Conservation (phyloP, 2,888 invertebrate genomes). For the Clitarchus hookeri region DNA sequence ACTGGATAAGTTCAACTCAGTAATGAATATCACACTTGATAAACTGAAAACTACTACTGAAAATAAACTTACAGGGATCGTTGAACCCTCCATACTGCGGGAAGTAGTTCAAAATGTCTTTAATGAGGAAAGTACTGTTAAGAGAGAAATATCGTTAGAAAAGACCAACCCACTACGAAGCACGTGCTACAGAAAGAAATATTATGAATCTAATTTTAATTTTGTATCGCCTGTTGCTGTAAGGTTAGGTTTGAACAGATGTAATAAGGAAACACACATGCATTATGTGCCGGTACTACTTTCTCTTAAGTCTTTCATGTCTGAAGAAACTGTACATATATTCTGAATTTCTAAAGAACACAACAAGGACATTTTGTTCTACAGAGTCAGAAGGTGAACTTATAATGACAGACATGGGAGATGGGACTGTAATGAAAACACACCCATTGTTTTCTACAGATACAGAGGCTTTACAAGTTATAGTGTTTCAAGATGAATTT, state of each 20-base stretch:
- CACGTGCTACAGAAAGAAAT: not conserved
- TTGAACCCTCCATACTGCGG: not conserved
- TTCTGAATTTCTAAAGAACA: not conserved
- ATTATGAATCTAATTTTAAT: not conserved
- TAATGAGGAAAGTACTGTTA: not conserved
- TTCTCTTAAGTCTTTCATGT: not conserved
- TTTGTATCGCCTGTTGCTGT: not conserved
- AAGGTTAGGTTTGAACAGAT: not conserved
- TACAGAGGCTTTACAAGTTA: too few relatives aligned
- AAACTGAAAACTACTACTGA: not conserved
- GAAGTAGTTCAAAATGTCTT: not conserved
- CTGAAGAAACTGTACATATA: not conserved
- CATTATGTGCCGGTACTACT: not conserved
- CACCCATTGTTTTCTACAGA: too few relatives aligned
- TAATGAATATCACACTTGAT: too few relatives aligned
- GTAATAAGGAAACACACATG: not conserved
- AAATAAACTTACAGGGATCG: not conserved
- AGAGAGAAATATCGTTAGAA: not conserved
- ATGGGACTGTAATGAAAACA: too few relatives aligned
- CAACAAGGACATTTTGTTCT: not conserved
- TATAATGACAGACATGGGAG: too few relatives aligned
- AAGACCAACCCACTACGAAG: not conserved
- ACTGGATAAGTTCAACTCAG: not conserved
- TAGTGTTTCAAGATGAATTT: too few relatives aligned
- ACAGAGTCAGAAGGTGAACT: too few relatives aligned